Evolutionary conservation across 2,113 vertebrate genomes (phyloP).

Genomic region (Jacana jacana): DNA sequence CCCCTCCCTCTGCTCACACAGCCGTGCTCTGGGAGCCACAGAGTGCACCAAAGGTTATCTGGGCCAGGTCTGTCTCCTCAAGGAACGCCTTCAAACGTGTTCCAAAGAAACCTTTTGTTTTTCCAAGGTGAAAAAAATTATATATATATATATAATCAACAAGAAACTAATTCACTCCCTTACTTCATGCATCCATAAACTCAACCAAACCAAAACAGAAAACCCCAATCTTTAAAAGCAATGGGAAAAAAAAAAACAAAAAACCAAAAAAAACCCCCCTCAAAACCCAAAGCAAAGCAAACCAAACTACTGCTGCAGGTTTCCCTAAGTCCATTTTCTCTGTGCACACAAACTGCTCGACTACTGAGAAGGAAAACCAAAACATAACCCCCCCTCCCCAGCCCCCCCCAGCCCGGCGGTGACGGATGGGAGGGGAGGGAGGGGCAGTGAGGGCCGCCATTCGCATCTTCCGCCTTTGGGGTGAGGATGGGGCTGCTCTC

Average conservation of each 20-base stretch:
- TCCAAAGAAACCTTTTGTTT: slow-evolving; percentile 61
- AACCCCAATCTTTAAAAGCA: slow-evolving; percentile 77
- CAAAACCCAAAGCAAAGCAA: too few species aligned
- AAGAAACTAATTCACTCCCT: slow-evolving; percentile 78
- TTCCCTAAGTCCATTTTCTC: slow-evolving; percentile 85
- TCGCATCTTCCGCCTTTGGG: slow-evolving; percentile 87
- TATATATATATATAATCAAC: slow-evolving; percentile 46
- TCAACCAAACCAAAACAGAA: slow-evolving; percentile 76
- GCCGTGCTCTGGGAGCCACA: slow-evolving; percentile 76
- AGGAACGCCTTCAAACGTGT: slow-evolving; percentile 72
- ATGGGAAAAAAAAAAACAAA: slow-evolving; percentile 74
- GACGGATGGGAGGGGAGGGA: slow-evolving; percentile 71
- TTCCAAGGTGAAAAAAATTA: slow-evolving; percentile 57
- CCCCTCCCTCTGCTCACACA: slow-evolving; percentile 64
- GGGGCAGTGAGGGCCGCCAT: slow-evolving; percentile 76
- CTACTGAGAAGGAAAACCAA: slow-evolving; percentile 74
- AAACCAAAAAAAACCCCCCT: slow-evolving; percentile 51
- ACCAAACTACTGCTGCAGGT: slow-evolving; percentile 77
- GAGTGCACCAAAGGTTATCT: slow-evolving; percentile 74
- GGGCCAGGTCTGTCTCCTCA: slow-evolving; percentile 68
- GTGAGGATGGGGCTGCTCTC: slow-evolving; percentile 83
- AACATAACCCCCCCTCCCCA: slow-evolving; percentile 49
- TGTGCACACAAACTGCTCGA: slow-evolving; percentile 87
- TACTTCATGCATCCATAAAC: slow-evolving; percentile 83
- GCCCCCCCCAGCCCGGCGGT: slow-evolving; percentile 73